These are phyloP conservation scores for Aphelocoma californica DNA, from an alignment of 2,797 vertebrate genomes.

Conservation along the genomic window DNA sequence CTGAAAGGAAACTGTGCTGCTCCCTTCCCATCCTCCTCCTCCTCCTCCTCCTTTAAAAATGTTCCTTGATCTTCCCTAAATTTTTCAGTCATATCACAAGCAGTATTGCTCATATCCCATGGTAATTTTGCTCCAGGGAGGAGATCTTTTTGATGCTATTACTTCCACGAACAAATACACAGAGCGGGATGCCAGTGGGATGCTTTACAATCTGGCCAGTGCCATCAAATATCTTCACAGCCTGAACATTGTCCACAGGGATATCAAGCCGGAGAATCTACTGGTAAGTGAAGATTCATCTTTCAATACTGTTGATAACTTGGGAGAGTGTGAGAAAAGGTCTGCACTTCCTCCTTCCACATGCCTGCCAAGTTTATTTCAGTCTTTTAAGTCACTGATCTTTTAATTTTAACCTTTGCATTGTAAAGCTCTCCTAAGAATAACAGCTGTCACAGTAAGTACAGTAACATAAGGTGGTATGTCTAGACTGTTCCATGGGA, in stretches of 20 bases:
- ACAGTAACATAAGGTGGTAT: neutral
- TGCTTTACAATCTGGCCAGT: constrained; percentile 96
- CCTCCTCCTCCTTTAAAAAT: neutral
- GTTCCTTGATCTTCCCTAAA: neutral
- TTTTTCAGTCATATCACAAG: neutral
- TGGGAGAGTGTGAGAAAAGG: neutral
- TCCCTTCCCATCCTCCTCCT: neutral
- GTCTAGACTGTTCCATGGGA: neutral
- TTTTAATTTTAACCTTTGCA: neutral
- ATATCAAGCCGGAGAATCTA: constrained; percentile 97
- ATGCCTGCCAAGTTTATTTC: neutral
- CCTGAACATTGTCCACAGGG: constrained; percentile 94
- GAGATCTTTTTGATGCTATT: constrained; percentile 96
- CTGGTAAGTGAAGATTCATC: constrained; percentile 80
- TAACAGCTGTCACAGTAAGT: neutral
- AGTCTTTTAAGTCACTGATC: neutral
- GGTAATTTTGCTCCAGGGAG: constrained; percentile 82
- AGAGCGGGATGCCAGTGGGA: constrained; percentile 91
- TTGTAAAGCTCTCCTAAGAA: neutral
- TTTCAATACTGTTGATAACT: neutral
- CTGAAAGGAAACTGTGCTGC: neutral
- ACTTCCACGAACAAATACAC: constrained; percentile 97
- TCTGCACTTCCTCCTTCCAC: neutral
- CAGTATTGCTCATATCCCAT: neutral
- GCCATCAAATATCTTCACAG: constrained; percentile 97